A percentile compares a stretch with the other conserved stretches of the same genome.
phyloP scores from a whole-genome alignment of 2,888 invertebrate species.

The Philaethria dido region DNA sequence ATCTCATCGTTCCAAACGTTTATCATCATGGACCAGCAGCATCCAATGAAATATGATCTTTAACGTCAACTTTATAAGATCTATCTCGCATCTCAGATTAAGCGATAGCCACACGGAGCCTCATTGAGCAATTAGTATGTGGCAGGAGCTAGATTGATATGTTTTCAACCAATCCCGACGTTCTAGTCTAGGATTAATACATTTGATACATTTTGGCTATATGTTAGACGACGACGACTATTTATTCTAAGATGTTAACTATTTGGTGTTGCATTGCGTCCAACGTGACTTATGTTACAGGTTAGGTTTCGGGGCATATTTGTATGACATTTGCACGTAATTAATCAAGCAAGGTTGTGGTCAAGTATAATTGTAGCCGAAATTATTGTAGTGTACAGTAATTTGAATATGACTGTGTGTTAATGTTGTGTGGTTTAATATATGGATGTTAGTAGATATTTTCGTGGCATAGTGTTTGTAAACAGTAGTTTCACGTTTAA shows the following conservation, averaged over 20 bases:
- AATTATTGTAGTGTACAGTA: not conserved
- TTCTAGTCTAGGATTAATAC: slow-evolving; percentile 33
- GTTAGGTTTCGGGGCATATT: slow-evolving; percentile 17
- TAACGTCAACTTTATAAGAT: slow-evolving; percentile 13
- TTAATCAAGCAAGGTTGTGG: slow-evolving; percentile 29
- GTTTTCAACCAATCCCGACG: slow-evolving; percentile 38
- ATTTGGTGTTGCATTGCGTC: slow-evolving; percentile 23
- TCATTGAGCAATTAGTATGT: slow-evolving; percentile 42
- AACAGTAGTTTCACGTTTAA: not conserved
- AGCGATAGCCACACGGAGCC: slow-evolving; percentile 31
- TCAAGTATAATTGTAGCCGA: slow-evolving; percentile 22
- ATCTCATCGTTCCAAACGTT: slow-evolving; percentile 34
- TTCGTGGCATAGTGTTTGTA: no score
- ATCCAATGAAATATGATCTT: slow-evolving; percentile 31
- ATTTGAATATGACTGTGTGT: slow-evolving; percentile 11
- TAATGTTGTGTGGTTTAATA: not conserved
- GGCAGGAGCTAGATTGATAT: slow-evolving; percentile 40
- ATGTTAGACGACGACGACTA: slow-evolving; percentile 29
- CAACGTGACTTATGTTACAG: slow-evolving; percentile 25
- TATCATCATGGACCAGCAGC: slow-evolving; percentile 33
- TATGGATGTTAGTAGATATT: not conserved
- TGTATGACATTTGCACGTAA: slow-evolving; percentile 31
- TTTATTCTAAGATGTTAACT: slow-evolving; percentile 30
- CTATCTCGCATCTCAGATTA: slow-evolving; percentile 35
- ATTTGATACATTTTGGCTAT: slow-evolving; percentile 30